phyloP scores from a whole-genome alignment of 2,888 invertebrate genomes.

The Caenorhabditis angaria region DNA sequence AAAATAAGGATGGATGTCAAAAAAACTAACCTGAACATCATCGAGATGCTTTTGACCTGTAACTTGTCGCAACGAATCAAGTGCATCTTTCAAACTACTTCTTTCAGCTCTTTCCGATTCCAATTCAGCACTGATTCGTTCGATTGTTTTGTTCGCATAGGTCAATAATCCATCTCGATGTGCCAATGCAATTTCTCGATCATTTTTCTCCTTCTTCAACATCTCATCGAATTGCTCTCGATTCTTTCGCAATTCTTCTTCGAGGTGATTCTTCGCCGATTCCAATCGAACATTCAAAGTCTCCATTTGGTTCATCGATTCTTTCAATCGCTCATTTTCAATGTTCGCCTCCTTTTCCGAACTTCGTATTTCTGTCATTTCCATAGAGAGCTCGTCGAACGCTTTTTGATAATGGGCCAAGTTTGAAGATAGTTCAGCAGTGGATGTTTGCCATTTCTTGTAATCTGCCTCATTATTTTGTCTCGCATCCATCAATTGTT shows the following conservation, averaged over 20 bases:
- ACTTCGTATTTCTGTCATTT: background rate
- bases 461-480: conserved; percentile 17
- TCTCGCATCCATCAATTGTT: conserved; percentile 16
- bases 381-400: background rate
- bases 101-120: background rate
- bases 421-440: background rate
- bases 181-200: background rate
- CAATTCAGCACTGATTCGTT: background rate
- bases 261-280: background rate
- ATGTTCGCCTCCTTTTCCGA: background rate
- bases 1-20: background rate
- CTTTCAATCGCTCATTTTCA: background rate
- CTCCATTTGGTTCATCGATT: background rate
- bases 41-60: background rate
- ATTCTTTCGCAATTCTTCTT: background rate
- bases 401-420: too few species aligned
- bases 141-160: background rate
- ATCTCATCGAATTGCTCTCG: background rate
- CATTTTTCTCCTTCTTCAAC: background rate
- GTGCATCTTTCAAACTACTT: background rate
- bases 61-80: background rate
- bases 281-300: background rate
- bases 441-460: background rate
- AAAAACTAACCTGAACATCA: background rate
- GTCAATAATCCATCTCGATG: background rate